Base-by-base conservation (phyloP, 2,888 invertebrate genomes). In the Malthinus seriepunctatus region DNA sequence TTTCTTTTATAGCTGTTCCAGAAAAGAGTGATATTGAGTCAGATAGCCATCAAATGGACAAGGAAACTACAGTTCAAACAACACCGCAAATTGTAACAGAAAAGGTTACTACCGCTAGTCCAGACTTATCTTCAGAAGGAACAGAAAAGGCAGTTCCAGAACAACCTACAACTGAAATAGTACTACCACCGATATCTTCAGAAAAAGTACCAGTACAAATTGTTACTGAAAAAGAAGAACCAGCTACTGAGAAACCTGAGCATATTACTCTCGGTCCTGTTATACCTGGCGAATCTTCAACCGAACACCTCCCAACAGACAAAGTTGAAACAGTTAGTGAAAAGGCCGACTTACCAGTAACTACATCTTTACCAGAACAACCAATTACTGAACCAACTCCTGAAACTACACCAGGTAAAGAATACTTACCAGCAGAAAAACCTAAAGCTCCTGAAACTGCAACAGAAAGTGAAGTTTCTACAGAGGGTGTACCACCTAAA, bases 1-100 rank as follows among this genome's bases (percentile, higher is more conserved):
- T 62, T 61, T 63, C 68, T 63, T 32, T 66, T 76, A 51, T 52
- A 77, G 77, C 73, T 67, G 68, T 67, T 59, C 74, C 76, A 56
- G 80, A 77, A 61, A 77, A 73, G 42, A 74, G 73, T 15, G 76
- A 74, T 62, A 77, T 82, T 64, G 81, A 83, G 73, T 79, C 81
- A 7, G 83, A 80, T 38, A 83, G 79, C 67, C 84, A 83, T 75
- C 63, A 79, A 72, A 63, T 77, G 66, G 77, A 75, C 52, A 72
- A 73, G 33, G 63, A 59, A 10, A 67, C 65, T 45, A 39, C 49
- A 23, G 2, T 35, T 38, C 49, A 42, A 23, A 11, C 34, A 31
- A 35, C 45, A 42, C 51, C 56, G 8, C 37, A 51, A 51, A 56
- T 53, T 15, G 44, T 11, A 3, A 15, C 11, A 12, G 46, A 50